Percentiles rank a stretch among this genome's conserved stretches.
Conservation (phyloP, 2,888 invertebrate genomes). For the Boloria euphrosyne region DNA sequence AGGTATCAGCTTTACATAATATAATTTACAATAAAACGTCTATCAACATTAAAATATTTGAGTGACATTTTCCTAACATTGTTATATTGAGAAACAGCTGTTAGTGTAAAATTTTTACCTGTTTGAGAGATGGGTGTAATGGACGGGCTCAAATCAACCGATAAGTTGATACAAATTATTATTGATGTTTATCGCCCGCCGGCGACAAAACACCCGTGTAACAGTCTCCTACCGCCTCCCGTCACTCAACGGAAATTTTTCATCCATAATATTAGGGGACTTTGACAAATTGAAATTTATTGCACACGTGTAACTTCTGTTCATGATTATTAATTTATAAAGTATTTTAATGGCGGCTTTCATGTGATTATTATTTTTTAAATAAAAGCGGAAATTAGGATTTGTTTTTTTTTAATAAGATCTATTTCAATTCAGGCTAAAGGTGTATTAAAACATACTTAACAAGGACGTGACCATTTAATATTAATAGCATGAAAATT, state of each 20-base stretch:
- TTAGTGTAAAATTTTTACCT: slow-evolving; percentile 7
- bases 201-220: slow-evolving; percentile 39
- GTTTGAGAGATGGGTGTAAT: slow-evolving; percentile 23
- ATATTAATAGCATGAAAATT: too few relatives aligned
- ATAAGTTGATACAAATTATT: slow-evolving; percentile 43
- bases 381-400: too few relatives aligned
- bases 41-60: neutral
- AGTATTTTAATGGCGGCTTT: too few relatives aligned
- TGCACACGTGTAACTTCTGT: slow-evolving; percentile 9
- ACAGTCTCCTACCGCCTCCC: slow-evolving; percentile 33
- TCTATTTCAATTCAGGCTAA: too few relatives aligned
- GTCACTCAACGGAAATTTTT: slow-evolving; percentile 43
- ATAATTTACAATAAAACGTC: neutral
- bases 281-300: slow-evolving; percentile 44
- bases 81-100: slow-evolving; percentile 7
- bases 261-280: slow-evolving; percentile 41
- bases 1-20: too few relatives aligned
- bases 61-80: neutral
- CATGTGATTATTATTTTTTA: too few relatives aligned
- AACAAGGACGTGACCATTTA: too few relatives aligned
- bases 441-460: too few relatives aligned
- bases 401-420: too few relatives aligned
- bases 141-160: slow-evolving; percentile 37
- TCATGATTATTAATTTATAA: neutral
- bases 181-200: slow-evolving; percentile 41